Base-by-base conservation (phyloP, 2,888 invertebrate species). In the Chaitophorus viminalis region DNA sequence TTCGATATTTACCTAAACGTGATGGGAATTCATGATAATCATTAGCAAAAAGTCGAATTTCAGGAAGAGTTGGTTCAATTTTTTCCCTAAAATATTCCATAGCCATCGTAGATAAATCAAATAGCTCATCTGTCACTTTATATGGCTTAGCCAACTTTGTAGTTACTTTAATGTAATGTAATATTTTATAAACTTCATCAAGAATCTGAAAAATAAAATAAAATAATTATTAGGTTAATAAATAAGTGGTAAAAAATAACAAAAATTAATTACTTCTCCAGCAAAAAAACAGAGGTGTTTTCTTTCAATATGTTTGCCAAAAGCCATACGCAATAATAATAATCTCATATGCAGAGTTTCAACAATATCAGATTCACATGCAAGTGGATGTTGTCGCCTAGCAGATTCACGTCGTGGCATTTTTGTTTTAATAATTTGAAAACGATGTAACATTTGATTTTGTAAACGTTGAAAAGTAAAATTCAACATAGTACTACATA, bases 51-150 rank as follows among this genome's bases (percentile, higher is more conserved):
- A 96, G 97, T 79, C 96, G 95, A 90, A 97, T 96, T 92, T 97
- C 96, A 68, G 97, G 97, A 91, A 97, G 93, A 90, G 95, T 95
- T 14, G 97, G 96, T 91, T 97, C 97, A 91, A 98, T 96, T 90
- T 96, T 95, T 92, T 98, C 98, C 91, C 97, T 97, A 92, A 98
- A 98, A 92, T 98, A 98, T 92, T 98, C 98, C 98, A 98, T 98
- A 65, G 98, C 98, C 98, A 98, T 98, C 70, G 97, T 97, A 70
- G 97, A 97, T 89, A 98, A 93, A 92, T 98, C 98, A 92, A 97
- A 97, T 88, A 98, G 93, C 92, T 98, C 98, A 92, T 98, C 98
- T 17, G 97, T 97, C 89, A 98, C 96, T 92, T 97, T 97, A 92
- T 96, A 98, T 77, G 98, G 97, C 91, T 97, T 93, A 89, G 95